Percentiles rank a stretch among this genome's conserved stretches.
phyloP scores from a whole-genome alignment of 2,888 invertebrate species.

The Drosophila tripunctata region DNA sequence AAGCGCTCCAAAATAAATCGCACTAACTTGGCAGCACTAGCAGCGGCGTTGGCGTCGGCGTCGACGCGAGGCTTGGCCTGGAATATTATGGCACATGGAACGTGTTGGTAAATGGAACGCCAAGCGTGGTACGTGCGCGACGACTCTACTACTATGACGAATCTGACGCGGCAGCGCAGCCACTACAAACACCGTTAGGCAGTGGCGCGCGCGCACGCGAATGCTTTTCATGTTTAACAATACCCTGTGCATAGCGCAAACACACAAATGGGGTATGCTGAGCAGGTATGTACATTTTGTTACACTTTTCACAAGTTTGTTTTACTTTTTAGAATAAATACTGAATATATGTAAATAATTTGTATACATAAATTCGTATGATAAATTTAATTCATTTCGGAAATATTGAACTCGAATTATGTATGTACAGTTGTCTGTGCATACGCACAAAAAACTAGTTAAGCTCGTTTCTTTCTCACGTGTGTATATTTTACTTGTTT shows the following conservation, averaged over 20 bases:
- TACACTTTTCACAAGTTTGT: no score
- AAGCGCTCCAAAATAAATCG: not conserved
- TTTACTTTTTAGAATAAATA: no score
- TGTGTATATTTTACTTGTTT: no score
- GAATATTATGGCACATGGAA: constrained; percentile 46
- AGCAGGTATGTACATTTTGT: not conserved
- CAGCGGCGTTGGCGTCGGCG: not conserved
- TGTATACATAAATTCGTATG: no score
- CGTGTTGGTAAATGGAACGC: constrained; percentile 37
- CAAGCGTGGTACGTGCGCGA: constrained; percentile 12
- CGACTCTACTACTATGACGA: constrained; percentile 58
- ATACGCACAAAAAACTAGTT: no score
- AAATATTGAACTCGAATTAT: no score
- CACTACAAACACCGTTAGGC: constrained; percentile 75
- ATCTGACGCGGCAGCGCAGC: constrained; percentile 52
- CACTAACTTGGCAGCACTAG: not conserved
- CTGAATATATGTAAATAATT: no score
- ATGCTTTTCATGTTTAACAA: constrained; percentile 57
- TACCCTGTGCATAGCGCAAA: constrained; percentile 14
- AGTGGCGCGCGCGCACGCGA: constrained; percentile 65
- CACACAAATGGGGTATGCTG: not conserved
- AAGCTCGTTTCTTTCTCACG: no score
- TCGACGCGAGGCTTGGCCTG: constrained; percentile 57
- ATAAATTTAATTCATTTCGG: no score
- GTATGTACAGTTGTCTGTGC: no score